Base-by-base conservation (phyloP, 2,888 invertebrate species). In the Marronus borbonicus region DNA sequence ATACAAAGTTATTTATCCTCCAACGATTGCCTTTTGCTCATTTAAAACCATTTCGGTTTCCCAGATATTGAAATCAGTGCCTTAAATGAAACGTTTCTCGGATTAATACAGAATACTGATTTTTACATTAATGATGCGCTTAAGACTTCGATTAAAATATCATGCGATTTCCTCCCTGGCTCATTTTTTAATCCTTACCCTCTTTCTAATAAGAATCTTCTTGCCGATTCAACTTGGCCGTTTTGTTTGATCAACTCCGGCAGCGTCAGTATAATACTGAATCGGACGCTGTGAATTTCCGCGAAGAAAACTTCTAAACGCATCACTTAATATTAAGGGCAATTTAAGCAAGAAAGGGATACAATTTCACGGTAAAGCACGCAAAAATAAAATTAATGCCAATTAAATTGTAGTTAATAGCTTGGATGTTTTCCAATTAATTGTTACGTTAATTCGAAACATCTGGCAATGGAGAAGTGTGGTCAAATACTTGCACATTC, bases 251-350 rank as follows among this genome's bases (percentile, higher is more conserved):
- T 69, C 50, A 52, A n/a, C 69, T 55, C 69, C 20, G 69, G 52
- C 31, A 50, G 50, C 31, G 36, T 69, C 28, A 52, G 69, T 69
- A 52, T 28, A 39, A 69, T 28, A 50, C 31, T 44, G 50, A 52
- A 69, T 69, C 52, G 28, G 28, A 20, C 69, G 69, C 20, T 31
- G 69, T 69, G 52, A 69, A 52, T 14, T 31, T 50, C n/a, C 69
- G 50, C 36, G 31, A 52, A 69, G 69, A 69, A 28, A 50, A 50
- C 52, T 52, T 50, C 52, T 69, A 28, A 69, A 52, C 69, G 52
- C 39, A 52, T 69, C 69, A 52, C 50, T 69, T 69, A 69, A 69
- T 69, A 69, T 69, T 69, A 69, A 52, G 31, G 50, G 50, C 31
- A 28, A 24, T 52, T 52, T 69, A 31, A 69, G 69, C n/a, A 17